These are phyloP conservation scores for Lepidonotus clava DNA, from an alignment of 2,888 invertebrate species.

Conservation along the genomic window DNA sequence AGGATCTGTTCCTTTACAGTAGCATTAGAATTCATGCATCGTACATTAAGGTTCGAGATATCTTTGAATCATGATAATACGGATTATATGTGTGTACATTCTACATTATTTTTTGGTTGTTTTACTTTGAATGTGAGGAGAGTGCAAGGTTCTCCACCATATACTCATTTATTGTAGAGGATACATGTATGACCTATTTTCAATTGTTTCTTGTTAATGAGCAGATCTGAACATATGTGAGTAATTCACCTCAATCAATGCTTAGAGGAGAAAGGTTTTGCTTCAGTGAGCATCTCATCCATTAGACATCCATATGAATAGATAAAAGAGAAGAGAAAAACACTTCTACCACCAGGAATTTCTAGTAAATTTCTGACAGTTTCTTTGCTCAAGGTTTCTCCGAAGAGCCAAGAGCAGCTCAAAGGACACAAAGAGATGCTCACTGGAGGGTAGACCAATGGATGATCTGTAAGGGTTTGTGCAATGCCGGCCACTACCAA, in stretches of 20 bases:
- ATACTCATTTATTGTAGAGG: constrained; percentile 30
- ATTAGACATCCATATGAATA: too few species aligned
- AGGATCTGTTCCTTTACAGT: not conserved
- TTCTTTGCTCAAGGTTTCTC: not conserved
- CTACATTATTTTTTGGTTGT: constrained; percentile 42
- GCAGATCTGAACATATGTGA: constrained; percentile 16
- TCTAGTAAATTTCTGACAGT: too few species aligned
- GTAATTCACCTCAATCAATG: not conserved
- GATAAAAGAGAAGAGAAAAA: too few species aligned
- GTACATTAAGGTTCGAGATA: not conserved
- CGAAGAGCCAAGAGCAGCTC: not conserved
- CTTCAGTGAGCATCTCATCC: too few species aligned
- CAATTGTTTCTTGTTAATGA: constrained; percentile 20
- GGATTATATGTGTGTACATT: constrained; percentile 6
- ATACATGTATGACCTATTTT: not conserved
- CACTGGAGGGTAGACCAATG: not conserved
- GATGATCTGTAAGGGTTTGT: not conserved
- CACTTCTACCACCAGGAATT: too few species aligned
- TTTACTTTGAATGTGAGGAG: constrained; percentile 43
- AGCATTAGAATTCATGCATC: constrained; percentile 52
- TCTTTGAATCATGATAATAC: constrained; percentile 20
- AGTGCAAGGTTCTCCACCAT: not conserved
- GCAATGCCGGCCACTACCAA: not conserved
- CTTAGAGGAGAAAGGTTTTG: not conserved
- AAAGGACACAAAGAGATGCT: too few species aligned